Evolutionary conservation across 2,888 invertebrate species (phyloP), one percentile per base, ranked within the genome.

Genomic region (Scaptomyza flava): DNA sequence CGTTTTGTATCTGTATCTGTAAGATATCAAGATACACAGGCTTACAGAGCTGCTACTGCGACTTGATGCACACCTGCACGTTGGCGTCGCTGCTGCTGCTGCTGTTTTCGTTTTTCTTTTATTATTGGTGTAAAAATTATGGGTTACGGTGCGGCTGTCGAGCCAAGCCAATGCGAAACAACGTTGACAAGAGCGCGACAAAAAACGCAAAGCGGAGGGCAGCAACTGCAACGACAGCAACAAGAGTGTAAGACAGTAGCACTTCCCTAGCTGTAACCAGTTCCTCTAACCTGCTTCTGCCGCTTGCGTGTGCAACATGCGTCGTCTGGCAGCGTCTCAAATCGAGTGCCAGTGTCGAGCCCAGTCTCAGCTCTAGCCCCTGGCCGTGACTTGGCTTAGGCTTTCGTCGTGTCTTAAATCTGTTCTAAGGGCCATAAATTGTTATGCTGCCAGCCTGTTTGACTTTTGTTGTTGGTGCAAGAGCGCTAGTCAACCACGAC

Each of bases 61-160:
- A 83, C 87, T 84, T 87, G 84, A 87, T 84, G 84, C 87, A 84
- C 84, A 84, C 84, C 84, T 84, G 84, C 83, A 84, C 62, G 66
- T 74, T 81, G 79, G 77, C 63, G 77, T 72, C 57, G 68, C 20
- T 58, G 50, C 27, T 64, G 57, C 34, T 65, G 57, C 1, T 45
- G 38, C 1, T 57, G 70, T 34, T 46, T 42, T 3, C 53, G 58
- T 6, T 69, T 70, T 72, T 72, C 71, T 87, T 87, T 87, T 84
- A 80, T 84, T 84, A 82, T 84, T 84, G 87, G 84, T 84, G 84
- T 84, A 87, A 84, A 84, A 84, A 84, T 84, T 84, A 84, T 84
- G 85, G 84, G 84, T 84, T 84, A 84, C 87, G 81, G 80, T 74
- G 73, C 57, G 57, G 11, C 68, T 54, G 67, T 57, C 59, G 58